Evolutionary conservation across 2,888 invertebrate genomes (phyloP).

Genomic region (Drosophila quinaria): DNA sequence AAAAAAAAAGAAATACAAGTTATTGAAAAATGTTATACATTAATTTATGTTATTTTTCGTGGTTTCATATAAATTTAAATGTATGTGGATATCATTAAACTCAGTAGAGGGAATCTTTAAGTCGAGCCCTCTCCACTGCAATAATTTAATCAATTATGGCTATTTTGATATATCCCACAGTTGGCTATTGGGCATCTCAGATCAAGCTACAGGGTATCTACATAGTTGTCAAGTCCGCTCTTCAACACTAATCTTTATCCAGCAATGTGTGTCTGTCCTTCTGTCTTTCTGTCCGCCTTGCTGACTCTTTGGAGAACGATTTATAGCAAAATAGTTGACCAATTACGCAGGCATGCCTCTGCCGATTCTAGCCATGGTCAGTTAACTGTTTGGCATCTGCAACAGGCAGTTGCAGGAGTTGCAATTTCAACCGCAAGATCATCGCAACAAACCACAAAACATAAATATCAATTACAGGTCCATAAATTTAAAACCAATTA

Average conservation of each 20-base stretch:
- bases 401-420: slow-evolving; percentile 36
- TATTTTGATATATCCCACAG: too few species aligned
- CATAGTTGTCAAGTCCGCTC: neutral
- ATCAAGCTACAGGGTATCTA: slow-evolving; percentile 5
- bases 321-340: slow-evolving; percentile 76
- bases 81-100: too few species aligned
- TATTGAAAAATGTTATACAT: too few species aligned
- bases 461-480: slow-evolving; percentile 85
- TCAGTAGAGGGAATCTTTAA: too few species aligned
- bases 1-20: too few species aligned
- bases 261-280: slow-evolving; percentile 4
- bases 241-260: neutral
- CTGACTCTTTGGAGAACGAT: slow-evolving; percentile 50
- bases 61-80: too few species aligned
- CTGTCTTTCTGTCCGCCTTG: slow-evolving; percentile 11
- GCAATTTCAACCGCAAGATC: slow-evolving; percentile 43
- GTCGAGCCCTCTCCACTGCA: too few species aligned
- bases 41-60: too few species aligned
- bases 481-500: slow-evolving; percentile 85
- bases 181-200: too few species aligned
- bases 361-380: slow-evolving; percentile 34
- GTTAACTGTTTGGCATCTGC: slow-evolving; percentile 63
- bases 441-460: slow-evolving; percentile 58
- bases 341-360: slow-evolving; percentile 74
- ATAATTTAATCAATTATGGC: too few species aligned